Percentiles rank a stretch among this genome's conserved stretches.
phyloP scores from a whole-genome alignment of 64 coral and sea anemone species.

The Pachyseris speciosa region DNA sequence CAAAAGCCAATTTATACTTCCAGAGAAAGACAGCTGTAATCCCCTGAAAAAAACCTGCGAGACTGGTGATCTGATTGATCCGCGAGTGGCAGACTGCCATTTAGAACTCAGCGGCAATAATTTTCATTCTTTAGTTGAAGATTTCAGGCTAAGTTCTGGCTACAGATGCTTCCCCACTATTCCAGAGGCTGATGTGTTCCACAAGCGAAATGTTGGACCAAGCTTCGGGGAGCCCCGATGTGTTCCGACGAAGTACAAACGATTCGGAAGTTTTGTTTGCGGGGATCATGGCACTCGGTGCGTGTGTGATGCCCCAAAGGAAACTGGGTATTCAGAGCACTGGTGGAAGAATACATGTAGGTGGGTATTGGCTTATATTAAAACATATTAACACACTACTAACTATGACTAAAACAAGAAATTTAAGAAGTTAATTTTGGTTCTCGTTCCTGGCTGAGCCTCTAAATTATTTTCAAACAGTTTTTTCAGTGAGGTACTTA shows the following conservation, averaged over 20 bases:
- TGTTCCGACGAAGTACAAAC: background rate
- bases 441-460: no score
- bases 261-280: conserved; percentile 67
- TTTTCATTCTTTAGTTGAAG: conserved; percentile 29
- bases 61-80: conserved; percentile 84
- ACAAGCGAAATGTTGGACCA: conserved; percentile 72
- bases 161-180: conserved; percentile 63
- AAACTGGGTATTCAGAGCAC: conserved; percentile 21
- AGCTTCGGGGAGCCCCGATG: conserved; percentile 32
- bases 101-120: conserved; percentile 34
- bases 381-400: no score
- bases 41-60: conserved; percentile 71
- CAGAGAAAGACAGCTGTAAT: conserved; percentile 77
- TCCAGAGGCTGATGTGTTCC: conserved; percentile 55
- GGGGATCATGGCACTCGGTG: conserved; percentile 91
- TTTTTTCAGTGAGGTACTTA: no score
- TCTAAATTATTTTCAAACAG: no score
- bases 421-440: no score
- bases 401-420: no score
- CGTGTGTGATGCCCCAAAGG: conserved; percentile 81
- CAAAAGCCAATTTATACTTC: conserved; percentile 83
- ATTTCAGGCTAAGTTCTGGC: conserved; percentile 8
- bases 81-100: conserved; percentile 70
- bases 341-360: conserved; percentile 79
- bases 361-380: no score